These are phyloP conservation scores for Omphaloscelis lunosa DNA, from an alignment of 2,888 invertebrate species.

Conservation along the genomic window DNA sequence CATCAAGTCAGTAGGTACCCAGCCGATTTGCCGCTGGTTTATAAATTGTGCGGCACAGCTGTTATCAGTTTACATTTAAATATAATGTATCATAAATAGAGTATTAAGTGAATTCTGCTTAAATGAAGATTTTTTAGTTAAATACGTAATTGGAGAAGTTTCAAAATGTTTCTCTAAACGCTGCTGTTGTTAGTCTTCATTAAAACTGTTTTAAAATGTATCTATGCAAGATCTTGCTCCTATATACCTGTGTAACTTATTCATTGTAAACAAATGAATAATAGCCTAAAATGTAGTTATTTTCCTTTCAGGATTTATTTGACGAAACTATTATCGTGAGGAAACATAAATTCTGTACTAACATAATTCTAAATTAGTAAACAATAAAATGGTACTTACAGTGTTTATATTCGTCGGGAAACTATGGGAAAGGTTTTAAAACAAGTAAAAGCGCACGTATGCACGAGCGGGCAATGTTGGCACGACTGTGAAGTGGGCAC, in stretches of 20 bases:
- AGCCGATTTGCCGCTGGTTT: constrained; percentile 1
- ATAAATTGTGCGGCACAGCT: constrained; percentile 15
- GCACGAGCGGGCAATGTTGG: constrained; percentile 68
- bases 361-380: constrained; percentile 5
- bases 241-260: not conserved
- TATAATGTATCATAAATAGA: not conserved
- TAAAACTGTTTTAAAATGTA: not conserved
- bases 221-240: not conserved
- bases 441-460: constrained; percentile 72
- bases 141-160: not conserved
- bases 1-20: not conserved
- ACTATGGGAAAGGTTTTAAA: constrained; percentile 40
- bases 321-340: not conserved
- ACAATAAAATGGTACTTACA: constrained; percentile 64
- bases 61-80: constrained; percentile 21
- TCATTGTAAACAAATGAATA: constrained; percentile 32
- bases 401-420: constrained; percentile 31
- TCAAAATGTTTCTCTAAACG: not conserved
- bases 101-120: not conserved
- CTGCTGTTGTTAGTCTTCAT: not conserved
- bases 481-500: constrained; percentile 72
- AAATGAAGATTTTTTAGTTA: not conserved
- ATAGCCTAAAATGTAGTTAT: not conserved
- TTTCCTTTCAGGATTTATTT: constrained; percentile 11
- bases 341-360: not conserved